phyloP scores from a whole-genome alignment of 2,888 invertebrate genomes.

The Belgica antarctica region DNA sequence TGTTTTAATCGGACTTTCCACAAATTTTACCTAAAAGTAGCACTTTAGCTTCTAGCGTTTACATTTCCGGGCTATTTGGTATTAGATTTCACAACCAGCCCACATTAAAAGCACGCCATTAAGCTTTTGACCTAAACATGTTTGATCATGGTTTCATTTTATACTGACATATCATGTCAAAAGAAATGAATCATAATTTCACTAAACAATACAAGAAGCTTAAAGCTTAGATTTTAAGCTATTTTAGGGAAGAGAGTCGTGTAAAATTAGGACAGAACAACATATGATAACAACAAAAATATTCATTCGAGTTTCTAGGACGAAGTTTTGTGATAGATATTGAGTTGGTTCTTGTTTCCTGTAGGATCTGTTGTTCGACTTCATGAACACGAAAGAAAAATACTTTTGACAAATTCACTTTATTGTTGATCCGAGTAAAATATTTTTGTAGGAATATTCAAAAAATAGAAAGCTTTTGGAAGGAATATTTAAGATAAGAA shows the following conservation, averaged over 20 bases:
- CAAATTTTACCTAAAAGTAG: too few relatives aligned
- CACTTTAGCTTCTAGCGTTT: too few relatives aligned
- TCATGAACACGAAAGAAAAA: neutral
- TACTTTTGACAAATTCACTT: neutral
- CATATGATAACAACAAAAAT: neutral
- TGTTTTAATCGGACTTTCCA: too few relatives aligned
- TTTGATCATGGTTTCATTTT: too few relatives aligned
- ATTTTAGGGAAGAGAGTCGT: neutral
- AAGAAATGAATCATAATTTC: neutral
- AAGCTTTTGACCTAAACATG: neutral
- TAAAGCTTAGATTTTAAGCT: neutral
- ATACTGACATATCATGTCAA: conserved; percentile 1
- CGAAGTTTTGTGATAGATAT: conserved; percentile 16
- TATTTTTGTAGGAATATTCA: conserved; percentile 24
- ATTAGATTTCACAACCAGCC: too few relatives aligned
- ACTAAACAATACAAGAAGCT: neutral
- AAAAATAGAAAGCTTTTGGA: neutral
- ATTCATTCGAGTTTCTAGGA: neutral
- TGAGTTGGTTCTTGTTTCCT: conserved; percentile 13
- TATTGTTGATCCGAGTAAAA: neutral
- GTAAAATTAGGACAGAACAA: neutral
- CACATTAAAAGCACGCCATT: neutral
- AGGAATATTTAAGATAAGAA: conserved; percentile 17
- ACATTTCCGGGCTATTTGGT: too few relatives aligned
- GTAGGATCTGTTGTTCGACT: neutral